Conservation (phyloP, 2,113 vertebrate genomes). For the Tetraodon nigroviridis region DNA sequence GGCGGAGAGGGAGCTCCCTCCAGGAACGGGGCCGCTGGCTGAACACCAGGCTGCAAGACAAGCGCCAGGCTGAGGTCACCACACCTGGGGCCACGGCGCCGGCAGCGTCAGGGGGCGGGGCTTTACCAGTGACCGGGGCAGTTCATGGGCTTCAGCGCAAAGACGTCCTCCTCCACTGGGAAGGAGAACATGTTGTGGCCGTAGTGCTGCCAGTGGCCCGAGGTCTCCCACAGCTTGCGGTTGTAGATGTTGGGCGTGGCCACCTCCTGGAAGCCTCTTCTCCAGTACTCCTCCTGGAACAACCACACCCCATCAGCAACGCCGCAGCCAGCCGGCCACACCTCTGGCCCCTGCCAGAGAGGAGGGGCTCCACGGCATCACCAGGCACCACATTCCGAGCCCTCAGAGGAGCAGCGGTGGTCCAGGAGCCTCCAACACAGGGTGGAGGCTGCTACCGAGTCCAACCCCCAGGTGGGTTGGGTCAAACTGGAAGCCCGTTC, state of each 20-base stretch:
- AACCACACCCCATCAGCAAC: constrained; percentile 16
- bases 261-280: constrained; percentile 85
- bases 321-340: no score
- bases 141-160: constrained; percentile 96
- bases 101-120: neutral
- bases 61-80: constrained; percentile 2
- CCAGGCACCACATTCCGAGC: no score
- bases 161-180: constrained; percentile 85
- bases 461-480: no score
- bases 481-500: no score
- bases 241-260: constrained; percentile 90
- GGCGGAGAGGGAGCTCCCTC: constrained; percentile 88
- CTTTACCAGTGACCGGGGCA: constrained; percentile 93
- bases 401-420: no score
- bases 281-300: constrained; percentile 84
- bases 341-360: no score
- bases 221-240: constrained; percentile 90
- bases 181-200: constrained; percentile 93
- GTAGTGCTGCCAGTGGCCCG: constrained; percentile 95
- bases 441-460: no score
- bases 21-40: constrained; percentile 89
- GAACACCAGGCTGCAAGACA: constrained; percentile 84
- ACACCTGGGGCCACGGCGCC: neutral
- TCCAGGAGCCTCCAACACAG: no score
- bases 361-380: no score